A percentile compares a stretch with the other conserved stretches of the same genome.
Conservation (phyloP, 2,797 vertebrate genomes). For the Lateolabrax maculatus region DNA sequence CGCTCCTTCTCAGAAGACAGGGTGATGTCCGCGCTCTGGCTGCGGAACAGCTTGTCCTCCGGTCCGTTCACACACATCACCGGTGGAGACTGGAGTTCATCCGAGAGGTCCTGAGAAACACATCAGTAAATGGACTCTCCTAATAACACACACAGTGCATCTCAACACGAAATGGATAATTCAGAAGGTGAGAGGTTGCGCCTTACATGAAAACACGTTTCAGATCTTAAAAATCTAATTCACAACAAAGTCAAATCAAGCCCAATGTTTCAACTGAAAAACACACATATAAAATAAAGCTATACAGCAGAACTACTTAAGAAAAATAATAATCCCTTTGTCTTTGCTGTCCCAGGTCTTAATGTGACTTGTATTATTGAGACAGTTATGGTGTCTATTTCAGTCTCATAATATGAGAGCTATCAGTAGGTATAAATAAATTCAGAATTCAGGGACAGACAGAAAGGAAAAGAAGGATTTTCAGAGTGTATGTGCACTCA, state of each 20-base stretch:
- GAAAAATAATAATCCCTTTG: neutral
- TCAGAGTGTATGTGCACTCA: neutral
- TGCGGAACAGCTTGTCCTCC: constrained; percentile 95
- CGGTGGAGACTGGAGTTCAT: constrained; percentile 88
- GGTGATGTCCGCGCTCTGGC: constrained; percentile 95
- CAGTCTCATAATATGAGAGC: neutral
- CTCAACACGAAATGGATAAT: neutral
- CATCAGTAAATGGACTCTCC: constrained; percentile 70
- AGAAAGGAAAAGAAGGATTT: neutral
- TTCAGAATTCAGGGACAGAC: neutral
- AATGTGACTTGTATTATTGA: neutral
- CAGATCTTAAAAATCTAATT: neutral
- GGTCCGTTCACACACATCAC: constrained; percentile 92
- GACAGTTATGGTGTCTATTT: neutral
- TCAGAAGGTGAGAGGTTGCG: neutral
- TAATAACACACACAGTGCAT: constrained; percentile 7
- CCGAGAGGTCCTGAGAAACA: constrained; percentile 84
- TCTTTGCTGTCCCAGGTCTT: neutral
- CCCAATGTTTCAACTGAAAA: neutral
- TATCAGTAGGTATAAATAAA: neutral
- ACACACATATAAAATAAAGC: neutral
- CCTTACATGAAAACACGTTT: neutral
- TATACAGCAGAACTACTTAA: neutral
- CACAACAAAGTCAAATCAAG: neutral
- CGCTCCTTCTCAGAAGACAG: constrained; percentile 92